Evolutionary conservation across 1,140 invertebrate genomes (phyloP).

Genomic region (Yoshiicerus persimilis): DNA sequence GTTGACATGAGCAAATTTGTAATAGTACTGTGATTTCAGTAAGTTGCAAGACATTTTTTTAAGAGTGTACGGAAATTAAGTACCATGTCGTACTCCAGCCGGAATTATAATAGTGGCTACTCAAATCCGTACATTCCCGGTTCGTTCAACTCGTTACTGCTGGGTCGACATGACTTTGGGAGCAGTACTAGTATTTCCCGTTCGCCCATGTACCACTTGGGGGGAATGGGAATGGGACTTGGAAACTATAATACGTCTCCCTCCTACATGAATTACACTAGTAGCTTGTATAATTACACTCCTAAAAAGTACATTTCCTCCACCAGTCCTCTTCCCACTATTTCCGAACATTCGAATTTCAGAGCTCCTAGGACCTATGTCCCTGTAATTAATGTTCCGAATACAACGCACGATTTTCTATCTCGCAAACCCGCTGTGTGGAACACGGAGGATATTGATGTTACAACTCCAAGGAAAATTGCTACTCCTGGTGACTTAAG

Average conservation of each 20-base stretch:
- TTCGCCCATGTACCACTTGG: slow-evolving; percentile 17
- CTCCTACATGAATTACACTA: background rate
- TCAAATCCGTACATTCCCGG: background rate
- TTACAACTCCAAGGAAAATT: slow-evolving; percentile 60
- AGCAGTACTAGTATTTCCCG: background rate
- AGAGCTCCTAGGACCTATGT: slow-evolving; percentile 50
- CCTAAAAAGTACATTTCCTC: slow-evolving; percentile 57
- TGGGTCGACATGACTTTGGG: slow-evolving; percentile 6
- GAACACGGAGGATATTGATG: slow-evolving; percentile 80
- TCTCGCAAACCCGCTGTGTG: slow-evolving; percentile 55
- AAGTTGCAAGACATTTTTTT: background rate
- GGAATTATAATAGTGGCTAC: background rate
- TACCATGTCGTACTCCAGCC: background rate
- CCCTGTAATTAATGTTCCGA: slow-evolving; percentile 49
- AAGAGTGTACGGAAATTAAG: background rate
- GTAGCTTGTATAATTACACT: background rate
- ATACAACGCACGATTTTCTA: slow-evolving; percentile 48
- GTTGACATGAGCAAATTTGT: background rate
- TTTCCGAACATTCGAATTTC: slow-evolving; percentile 60
- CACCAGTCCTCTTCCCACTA: slow-evolving; percentile 64
- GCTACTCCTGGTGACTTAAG: slow-evolving; percentile 29
- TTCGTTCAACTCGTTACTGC: background rate
- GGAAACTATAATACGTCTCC: background rate
- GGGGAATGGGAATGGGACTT: slow-evolving; percentile 24
- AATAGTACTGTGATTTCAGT: background rate